Conservation (phyloP, 2,113 vertebrate genomes). For the Gymnorhina tibicen region DNA sequence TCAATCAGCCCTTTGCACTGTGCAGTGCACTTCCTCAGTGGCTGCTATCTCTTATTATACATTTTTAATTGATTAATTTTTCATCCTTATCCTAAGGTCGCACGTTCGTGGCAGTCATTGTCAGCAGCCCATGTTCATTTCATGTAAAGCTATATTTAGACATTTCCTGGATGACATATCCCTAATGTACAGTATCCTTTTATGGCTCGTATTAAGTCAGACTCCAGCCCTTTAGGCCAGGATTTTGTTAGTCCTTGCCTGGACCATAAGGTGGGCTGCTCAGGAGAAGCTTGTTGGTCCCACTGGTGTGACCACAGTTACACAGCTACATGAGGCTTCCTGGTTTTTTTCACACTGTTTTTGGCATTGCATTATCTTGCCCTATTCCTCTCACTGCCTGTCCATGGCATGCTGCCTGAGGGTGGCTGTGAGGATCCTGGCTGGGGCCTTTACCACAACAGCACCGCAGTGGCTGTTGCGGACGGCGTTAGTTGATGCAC, state of each 20-base stretch:
- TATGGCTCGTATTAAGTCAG: background rate
- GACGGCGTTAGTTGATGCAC: rapidly evolving
- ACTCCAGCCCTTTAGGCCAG: background rate
- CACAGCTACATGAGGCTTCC: background rate
- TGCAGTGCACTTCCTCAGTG: background rate
- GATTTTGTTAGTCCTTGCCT: background rate
- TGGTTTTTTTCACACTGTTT: background rate
- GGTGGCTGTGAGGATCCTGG: background rate
- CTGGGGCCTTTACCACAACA: background rate
- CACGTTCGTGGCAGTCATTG: background rate
- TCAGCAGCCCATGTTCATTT: slow-evolving; percentile 4
- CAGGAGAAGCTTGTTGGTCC: background rate
- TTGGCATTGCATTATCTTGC: background rate
- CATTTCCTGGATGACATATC: background rate
- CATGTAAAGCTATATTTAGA: slow-evolving; percentile 47
- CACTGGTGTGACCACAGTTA: rapidly evolving
- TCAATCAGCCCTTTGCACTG: background rate
- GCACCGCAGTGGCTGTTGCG: rapidly evolving
- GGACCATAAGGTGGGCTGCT: background rate
- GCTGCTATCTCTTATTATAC: slow-evolving; percentile 26
- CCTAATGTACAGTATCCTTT: background rate
- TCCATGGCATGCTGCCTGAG: rapidly evolving
- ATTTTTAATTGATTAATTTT: slow-evolving; percentile 63
- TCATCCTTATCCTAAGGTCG: slow-evolving; percentile 29
- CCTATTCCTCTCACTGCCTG: background rate